Percentiles rank a stretch among this genome's conserved stretches.
phyloP scores from a whole-genome alignment of 2,113 vertebrate species.

The Cynopterus brachyotis region DNA sequence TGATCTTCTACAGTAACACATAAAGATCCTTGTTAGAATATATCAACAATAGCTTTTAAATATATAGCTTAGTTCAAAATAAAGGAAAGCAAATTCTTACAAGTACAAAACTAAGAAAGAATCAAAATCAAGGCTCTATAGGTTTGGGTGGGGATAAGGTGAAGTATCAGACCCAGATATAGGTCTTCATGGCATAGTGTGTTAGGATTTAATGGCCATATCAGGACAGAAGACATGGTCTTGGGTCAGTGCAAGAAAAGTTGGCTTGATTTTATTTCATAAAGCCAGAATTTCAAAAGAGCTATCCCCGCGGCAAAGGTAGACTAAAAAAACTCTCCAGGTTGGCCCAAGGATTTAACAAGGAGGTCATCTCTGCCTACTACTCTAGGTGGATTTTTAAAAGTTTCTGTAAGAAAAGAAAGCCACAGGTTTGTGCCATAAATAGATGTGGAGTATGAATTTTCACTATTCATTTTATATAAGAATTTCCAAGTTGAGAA shows the following conservation, averaged over 20 bases:
- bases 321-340: not conserved
- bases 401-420: constrained; percentile 14
- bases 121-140: not conserved
- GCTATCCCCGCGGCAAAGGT: not conserved
- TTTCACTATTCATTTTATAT: not conserved
- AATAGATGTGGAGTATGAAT: not conserved
- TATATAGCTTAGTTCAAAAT: not conserved
- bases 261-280: not conserved
- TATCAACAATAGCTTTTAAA: not conserved
- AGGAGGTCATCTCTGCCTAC: not conserved
- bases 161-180: not conserved
- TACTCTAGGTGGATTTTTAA: not conserved
- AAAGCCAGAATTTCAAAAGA: not conserved
- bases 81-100: not conserved
- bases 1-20: not conserved
- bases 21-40: not conserved
- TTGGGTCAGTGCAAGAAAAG: constrained; percentile 12
- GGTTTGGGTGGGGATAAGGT: not conserved
- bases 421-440: not conserved
- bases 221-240: not conserved
- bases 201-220: not conserved
- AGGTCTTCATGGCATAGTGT: not conserved
- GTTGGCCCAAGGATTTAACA: not conserved
- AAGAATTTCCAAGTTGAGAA: not conserved
- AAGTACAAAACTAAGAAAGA: constrained; percentile 31